Evolutionary conservation across 2,113 vertebrate species (phyloP), one percentile per base, ranked within the genome.

Genomic region (Brachirus orientalis): DNA sequence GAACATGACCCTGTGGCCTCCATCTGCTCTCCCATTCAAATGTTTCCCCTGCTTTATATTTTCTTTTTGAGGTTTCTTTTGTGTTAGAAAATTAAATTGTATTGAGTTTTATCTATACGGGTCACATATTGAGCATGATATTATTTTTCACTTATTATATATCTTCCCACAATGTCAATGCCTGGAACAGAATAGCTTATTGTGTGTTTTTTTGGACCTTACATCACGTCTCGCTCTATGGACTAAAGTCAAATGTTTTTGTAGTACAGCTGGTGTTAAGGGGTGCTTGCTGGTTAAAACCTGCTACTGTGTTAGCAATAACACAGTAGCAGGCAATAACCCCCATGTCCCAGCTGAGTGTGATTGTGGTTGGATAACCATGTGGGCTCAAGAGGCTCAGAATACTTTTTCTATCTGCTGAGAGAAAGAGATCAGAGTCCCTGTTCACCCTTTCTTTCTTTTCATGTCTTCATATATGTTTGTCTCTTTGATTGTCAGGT

Each of bases 301-400:
- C 63, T 18, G 47, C 8, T 47, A 18, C 33, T 71, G 48, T 77
- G 66, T 80, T 80, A 75, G 70, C 67, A 77, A n/a, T n/a, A n/a
- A n/a, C n/a, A n/a, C n/a, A n/a, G n/a, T n/a, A n/a, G n/a, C n/a
- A n/a, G n/a, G 61, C 16, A 72, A 62, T 67, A 17, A 70, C 40
- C 67, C 70, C 69, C 63, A 28, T 56, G 63, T 63, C 51, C 52
- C 62, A 41, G 64, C 67, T 56, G 67, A 53, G 65, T 56, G 65
- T 63, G 62, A 65, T 14, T 53, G 56, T 18, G 65, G 51, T 85
- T 85, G 67, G 59, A 47, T 72, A 75, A 78, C 47, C 58, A 53
- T 75, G 75, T 77, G 46, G 50, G 69, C 50, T 74, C 44, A 45
- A 71, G 57, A 68, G 75, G 69, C 41, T 78, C 59, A 71, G 43